Conservation (phyloP, 2,888 invertebrate genomes). For the Andrena dorsata region DNA sequence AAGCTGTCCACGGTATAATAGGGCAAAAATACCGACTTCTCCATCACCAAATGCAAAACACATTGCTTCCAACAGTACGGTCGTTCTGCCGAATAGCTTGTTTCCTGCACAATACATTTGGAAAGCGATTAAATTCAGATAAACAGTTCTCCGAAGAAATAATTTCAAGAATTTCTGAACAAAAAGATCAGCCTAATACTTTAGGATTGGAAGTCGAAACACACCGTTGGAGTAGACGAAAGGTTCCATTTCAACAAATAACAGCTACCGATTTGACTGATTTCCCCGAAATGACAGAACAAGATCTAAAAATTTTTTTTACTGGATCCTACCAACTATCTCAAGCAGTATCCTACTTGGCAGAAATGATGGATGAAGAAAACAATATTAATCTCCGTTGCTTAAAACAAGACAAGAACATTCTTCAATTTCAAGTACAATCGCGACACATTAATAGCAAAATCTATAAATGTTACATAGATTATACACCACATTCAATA, state of each 20-base stretch:
- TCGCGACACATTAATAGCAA: too few species aligned
- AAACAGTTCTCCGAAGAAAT: not conserved
- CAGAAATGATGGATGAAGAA: too few species aligned
- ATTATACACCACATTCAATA: too few species aligned
- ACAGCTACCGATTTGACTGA: not conserved
- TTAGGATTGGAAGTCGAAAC: not conserved
- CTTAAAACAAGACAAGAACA: too few species aligned
- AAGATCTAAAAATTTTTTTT: not conserved
- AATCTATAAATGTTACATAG: too few species aligned
- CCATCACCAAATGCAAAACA: not conserved
- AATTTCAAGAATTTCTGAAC: not conserved
- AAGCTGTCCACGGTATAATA: not conserved
- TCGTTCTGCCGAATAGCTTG: not conserved
- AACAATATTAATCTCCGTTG: too few species aligned
- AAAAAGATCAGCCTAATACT: not conserved
- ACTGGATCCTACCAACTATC: slow-evolving; percentile 1
- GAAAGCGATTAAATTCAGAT: not conserved
- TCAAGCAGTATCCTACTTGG: not conserved
- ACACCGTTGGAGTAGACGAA: not conserved
- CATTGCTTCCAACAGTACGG: slow-evolving; percentile 8
- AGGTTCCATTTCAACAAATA: not conserved
- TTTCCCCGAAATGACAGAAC: not conserved
- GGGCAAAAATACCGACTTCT: not conserved
- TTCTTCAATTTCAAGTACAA: too few species aligned
- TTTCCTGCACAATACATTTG: not conserved